Evolutionary conservation across 2,888 invertebrate genomes (phyloP), one percentile per base, ranked within the genome.

Genomic region (Ormyrus rosae): DNA sequence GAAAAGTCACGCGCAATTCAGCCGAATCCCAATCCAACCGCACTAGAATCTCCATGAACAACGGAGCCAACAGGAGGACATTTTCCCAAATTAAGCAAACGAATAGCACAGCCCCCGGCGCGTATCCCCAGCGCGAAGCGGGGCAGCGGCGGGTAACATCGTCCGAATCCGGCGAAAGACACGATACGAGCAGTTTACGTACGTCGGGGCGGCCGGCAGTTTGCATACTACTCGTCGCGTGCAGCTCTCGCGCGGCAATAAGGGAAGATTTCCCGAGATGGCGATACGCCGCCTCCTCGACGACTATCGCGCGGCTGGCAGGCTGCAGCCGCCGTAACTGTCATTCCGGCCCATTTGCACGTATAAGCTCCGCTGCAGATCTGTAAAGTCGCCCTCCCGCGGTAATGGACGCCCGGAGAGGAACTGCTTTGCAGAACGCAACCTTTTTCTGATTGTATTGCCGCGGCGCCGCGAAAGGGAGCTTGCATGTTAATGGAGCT

Each of bases 201-300:
- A 50, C 53, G 6, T 50, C 65, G 56, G n/a, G 5, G 45, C 50
- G 19, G 1, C 19, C 19, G 13, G 45, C 68, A 65, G 60, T 65
- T 64, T 64, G 58, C 75, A 56, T 58, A 64, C 61, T 68, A 56
- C 65, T 19, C 19, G 19, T 19, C 6, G 34, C 1, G 65, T n/a
- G 55, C 34, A 46, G 75, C 68, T 77, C 11, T 67, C 61, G 64
- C 64, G 19, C 75, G 45, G 73, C 74, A 71, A 81, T 76, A 81
- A 70, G 73, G 46, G 75, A 77, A 82, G 81, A 82, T 82, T 81
- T 81, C 78, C 81, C 78, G 75, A 72, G 81, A 76, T 70, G 81
- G 76, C 72, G 78, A 79, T 76, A 63, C 65, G 45, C 67, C 19
- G 19, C 19, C 19, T 19, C 19, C 19, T 19, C 75, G 73, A 68